Percentiles rank a stretch among this genome's conserved stretches.
Conservation (phyloP, 2,113 vertebrate genomes). For the Rhynchomys soricoides region DNA sequence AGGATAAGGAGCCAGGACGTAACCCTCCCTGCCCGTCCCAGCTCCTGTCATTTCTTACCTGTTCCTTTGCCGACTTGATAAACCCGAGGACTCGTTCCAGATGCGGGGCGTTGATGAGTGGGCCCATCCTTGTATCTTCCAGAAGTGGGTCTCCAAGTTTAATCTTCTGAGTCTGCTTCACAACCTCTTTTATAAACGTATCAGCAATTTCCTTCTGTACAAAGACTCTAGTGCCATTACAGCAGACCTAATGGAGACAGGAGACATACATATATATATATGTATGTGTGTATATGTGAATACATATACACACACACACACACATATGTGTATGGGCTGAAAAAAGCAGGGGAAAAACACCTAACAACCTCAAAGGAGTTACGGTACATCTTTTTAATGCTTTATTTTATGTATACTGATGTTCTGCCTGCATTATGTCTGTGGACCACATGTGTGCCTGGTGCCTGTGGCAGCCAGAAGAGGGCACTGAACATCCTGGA, state of each 20-base stretch:
- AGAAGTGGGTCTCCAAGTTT: conserved; percentile 93
- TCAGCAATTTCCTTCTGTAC: conserved; percentile 94
- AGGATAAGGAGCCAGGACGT: rapidly evolving
- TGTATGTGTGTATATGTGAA: too few relatives aligned
- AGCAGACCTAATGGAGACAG: conserved; percentile 91
- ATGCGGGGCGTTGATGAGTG: conserved; percentile 93
- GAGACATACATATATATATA: neutral
- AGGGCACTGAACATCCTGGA: neutral
- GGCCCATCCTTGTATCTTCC: conserved; percentile 94
- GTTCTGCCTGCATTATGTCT: too few relatives aligned
- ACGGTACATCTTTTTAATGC: neutral
- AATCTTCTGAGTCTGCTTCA: conserved; percentile 93
- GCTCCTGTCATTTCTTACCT: conserved; percentile 84
- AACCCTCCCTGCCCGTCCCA: rapidly evolving
- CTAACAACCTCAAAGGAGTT: neutral
- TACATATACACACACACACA: too few relatives aligned
- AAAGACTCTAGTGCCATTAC: conserved; percentile 96
- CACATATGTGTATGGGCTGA: rapidly evolving
- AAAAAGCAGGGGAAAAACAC: neutral
- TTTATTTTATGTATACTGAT: neutral
- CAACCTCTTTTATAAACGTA: conserved; percentile 92
- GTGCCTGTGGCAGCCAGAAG: neutral
- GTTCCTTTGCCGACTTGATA: conserved; percentile 90
- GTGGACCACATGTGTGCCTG: neutral
- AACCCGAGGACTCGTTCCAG: conserved; percentile 93